phyloP scores from a whole-genome alignment of 2,113 vertebrate genomes.

The Odontophorus gujanensis region DNA sequence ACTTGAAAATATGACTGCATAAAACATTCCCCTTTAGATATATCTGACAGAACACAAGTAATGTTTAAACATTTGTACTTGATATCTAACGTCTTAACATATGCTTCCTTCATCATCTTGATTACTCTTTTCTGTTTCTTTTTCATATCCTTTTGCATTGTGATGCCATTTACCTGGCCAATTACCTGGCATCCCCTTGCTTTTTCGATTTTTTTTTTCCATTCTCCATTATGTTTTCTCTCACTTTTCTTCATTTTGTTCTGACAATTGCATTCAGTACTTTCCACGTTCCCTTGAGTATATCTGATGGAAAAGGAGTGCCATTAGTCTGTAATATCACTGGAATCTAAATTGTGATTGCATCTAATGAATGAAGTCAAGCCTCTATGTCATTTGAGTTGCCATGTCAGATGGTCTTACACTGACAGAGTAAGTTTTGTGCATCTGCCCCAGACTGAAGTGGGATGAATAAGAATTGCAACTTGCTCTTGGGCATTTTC shows the following conservation, averaged over 20 bases:
- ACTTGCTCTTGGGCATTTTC: rapidly evolving
- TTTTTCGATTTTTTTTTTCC: neutral
- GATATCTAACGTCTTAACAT: conserved; percentile 11
- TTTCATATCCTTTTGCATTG: neutral
- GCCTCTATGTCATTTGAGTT: neutral
- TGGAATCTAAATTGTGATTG: neutral
- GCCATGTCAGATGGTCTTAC: neutral
- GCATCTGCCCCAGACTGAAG: neutral
- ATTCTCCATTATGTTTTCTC: neutral
- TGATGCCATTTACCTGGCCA: neutral
- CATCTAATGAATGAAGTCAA: neutral
- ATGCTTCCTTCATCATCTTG: neutral
- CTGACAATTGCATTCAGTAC: neutral
- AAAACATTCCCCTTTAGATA: conserved; percentile 63
- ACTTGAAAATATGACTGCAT: conserved; percentile 64
- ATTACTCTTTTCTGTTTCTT: conserved; percentile 23
- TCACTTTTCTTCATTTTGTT: neutral
- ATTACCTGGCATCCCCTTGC: neutral
- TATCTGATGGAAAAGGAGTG: neutral
- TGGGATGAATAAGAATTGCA: neutral
- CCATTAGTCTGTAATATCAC: neutral
- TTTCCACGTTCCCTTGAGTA: neutral
- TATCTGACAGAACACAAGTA: conserved; percentile 45
- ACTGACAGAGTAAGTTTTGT: neutral
- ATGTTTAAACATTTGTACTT: conserved; percentile 50